Percentiles rank a stretch among this genome's conserved stretches.
Evolutionary conservation across 2,888 invertebrate species (phyloP).

Genomic region (Eupelmus urozonus): DNA sequence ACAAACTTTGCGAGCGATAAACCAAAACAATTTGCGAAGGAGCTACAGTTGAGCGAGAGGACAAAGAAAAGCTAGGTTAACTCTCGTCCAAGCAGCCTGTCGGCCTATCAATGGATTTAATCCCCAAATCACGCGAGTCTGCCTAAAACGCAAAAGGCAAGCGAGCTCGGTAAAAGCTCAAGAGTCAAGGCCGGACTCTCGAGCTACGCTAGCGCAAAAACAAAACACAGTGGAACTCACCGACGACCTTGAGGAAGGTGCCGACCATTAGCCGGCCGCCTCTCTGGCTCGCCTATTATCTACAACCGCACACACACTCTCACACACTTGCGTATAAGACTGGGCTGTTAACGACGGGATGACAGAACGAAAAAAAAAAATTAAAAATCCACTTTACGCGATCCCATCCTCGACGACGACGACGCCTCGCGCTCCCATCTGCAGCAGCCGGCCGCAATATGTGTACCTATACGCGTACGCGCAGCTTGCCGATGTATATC

Average conservation of each 20-base stretch:
- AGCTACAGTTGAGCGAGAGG: not conserved
- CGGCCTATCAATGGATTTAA: not conserved
- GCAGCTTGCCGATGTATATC: no score
- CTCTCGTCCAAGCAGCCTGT: conserved; percentile 11
- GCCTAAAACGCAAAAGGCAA: not conserved
- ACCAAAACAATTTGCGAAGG: not conserved
- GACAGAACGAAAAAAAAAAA: no score
- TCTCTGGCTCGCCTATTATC: not conserved
- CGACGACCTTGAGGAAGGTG: conserved; percentile 52
- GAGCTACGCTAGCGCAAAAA: conserved; percentile 24
- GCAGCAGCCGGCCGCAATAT: no score
- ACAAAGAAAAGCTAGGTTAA: conserved; percentile 54
- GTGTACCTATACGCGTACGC: no score
- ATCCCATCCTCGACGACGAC: no score
- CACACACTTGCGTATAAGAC: no score
- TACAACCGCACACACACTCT: no score
- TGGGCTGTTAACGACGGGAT: no score
- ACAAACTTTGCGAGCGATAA: no score
- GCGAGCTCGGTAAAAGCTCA: not conserved
- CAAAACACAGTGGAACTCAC: conserved; percentile 43
- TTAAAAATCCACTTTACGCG: no score
- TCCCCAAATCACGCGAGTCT: not conserved
- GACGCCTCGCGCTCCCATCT: no score
- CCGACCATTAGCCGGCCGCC: conserved; percentile 53
- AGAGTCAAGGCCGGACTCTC: conserved; percentile 27